Percentiles rank a stretch among this genome's conserved stretches.
These are phyloP conservation scores for Agriotes lineatus DNA, from an alignment of 2,888 invertebrate species.

Conservation along the genomic window DNA sequence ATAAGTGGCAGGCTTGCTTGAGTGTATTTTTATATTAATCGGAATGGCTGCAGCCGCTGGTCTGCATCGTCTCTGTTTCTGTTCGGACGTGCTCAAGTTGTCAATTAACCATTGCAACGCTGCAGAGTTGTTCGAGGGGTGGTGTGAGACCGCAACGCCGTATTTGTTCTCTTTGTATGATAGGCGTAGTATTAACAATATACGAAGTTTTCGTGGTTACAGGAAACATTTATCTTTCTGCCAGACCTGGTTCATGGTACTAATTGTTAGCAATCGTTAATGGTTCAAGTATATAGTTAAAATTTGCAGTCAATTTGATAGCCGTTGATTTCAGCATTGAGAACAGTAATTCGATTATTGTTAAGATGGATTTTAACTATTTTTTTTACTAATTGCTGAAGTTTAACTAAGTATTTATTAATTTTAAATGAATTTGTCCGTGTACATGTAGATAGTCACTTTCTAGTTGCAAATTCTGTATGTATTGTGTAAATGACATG, in stretches of 20 bases:
- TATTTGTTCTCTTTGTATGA: conserved; percentile 23
- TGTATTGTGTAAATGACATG: conserved; percentile 48
- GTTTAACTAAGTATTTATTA: neutral
- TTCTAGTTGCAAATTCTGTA: conserved; percentile 45
- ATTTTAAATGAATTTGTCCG: conserved; percentile 23
- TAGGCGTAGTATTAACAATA: conserved; percentile 14
- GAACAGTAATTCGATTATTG: neutral
- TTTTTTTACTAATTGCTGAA: conserved; percentile 1
- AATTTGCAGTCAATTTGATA: conserved; percentile 31
- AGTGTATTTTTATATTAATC: neutral
- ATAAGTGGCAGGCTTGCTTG: neutral
- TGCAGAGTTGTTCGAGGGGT: neutral
- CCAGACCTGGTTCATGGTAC: conserved; percentile 32
- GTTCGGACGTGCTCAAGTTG: conserved; percentile 5
- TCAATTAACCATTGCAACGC: too few relatives aligned
- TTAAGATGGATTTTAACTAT: neutral
- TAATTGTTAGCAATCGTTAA: conserved; percentile 38
- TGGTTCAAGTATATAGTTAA: conserved; percentile 24
- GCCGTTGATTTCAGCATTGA: conserved; percentile 14
- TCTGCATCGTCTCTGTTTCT: neutral
- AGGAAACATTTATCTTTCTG: conserved; percentile 13
- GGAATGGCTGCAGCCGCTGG: conserved; percentile 16
- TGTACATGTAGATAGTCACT: conserved; percentile 38
- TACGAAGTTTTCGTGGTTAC: conserved; percentile 23
- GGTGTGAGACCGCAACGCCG: neutral